Conservation (phyloP, 2,113 vertebrate species). For the Sitta europaea region DNA sequence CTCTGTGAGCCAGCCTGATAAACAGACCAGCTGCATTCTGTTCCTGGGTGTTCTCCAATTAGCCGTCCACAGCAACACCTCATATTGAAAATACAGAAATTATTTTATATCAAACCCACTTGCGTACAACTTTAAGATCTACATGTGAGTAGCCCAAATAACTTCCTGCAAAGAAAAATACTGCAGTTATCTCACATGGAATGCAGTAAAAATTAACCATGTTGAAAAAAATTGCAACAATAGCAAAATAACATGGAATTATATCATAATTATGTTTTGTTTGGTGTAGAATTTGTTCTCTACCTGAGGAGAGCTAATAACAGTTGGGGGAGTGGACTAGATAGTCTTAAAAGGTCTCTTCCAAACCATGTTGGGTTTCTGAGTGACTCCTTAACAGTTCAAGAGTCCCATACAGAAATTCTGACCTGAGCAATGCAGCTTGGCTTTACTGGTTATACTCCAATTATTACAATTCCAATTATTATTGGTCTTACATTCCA, state of each 20-base stretch:
- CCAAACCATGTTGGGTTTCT: background rate
- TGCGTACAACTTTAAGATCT: background rate
- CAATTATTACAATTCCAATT: no score
- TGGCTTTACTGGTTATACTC: background rate
- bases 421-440: background rate
- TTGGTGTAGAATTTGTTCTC: background rate
- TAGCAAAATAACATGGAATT: background rate
- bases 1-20: constrained; percentile 36
- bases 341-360: background rate
- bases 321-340: accelerated
- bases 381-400: background rate
- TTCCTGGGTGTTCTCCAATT: constrained; percentile 82
- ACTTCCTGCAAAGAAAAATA: background rate
- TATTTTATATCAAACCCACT: background rate
- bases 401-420: background rate
- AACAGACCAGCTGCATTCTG: constrained; percentile 62
- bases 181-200: background rate
- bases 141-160: background rate
- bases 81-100: background rate
- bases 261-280: background rate
- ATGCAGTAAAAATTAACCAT: background rate
- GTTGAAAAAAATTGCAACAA: background rate
- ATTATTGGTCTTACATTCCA: no score
- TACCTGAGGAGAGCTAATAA: background rate
- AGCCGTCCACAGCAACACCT: constrained; percentile 92